Evolutionary conservation across 92 coral and sea anemone species (phyloP).

Genomic region (Scolanthus callimorphus): DNA sequence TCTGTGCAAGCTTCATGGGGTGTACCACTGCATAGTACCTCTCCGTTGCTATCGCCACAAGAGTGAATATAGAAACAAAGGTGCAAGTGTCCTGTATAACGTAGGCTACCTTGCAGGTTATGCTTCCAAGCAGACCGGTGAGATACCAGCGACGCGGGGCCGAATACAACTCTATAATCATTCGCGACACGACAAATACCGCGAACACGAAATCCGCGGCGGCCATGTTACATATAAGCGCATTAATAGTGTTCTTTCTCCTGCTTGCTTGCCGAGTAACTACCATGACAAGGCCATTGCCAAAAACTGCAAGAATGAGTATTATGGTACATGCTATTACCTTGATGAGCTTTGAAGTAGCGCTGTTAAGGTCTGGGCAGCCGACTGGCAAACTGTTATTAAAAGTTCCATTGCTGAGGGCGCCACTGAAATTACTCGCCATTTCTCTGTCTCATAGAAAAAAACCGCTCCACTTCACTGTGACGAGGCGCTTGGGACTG

Average conservation of each 20-base stretch:
- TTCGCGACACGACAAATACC: conserved; percentile 17
- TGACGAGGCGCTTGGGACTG: too few species aligned
- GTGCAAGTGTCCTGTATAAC: conserved; percentile 38
- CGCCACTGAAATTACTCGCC: too few species aligned
- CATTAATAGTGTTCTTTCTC: conserved; percentile 31
- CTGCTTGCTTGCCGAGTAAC: conserved; percentile 19
- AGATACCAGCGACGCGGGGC: conserved; percentile 16
- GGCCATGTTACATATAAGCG: conserved; percentile 49
- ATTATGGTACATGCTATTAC: conserved; percentile 8
- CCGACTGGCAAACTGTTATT: too few species aligned
- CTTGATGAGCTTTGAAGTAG: conserved; percentile 4
- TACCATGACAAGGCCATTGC: conserved; percentile 25
- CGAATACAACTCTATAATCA: conserved; percentile 21
- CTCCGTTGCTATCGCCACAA: conserved; percentile 37
- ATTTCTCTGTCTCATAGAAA: too few species aligned
- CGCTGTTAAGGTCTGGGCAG: too few species aligned
- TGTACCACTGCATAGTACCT: conserved; percentile 39
- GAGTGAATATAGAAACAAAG: conserved; percentile 36
- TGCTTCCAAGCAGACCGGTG: conserved; percentile 22
- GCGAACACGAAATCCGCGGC: conserved; percentile 44
- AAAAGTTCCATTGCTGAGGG: too few species aligned
- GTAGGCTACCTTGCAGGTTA: conserved; percentile 21
- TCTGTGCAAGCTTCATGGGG: conserved; percentile 26
- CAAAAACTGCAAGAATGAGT: conserved; percentile 15
- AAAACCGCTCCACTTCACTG: too few species aligned